Conservation (phyloP, 2,888 invertebrate species). For the Hirtodrosophila histrioides region DNA sequence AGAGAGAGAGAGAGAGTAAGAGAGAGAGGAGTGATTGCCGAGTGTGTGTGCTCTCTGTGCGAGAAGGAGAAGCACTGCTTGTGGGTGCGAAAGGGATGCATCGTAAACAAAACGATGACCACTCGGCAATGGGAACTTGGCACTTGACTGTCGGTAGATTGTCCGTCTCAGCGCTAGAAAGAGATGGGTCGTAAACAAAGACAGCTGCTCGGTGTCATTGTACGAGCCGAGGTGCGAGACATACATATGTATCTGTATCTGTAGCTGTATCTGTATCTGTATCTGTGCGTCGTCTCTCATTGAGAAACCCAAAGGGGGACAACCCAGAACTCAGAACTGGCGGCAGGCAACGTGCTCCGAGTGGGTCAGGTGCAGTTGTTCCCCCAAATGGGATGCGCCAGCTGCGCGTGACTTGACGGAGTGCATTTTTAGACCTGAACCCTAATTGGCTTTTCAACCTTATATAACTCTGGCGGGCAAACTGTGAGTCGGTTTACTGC, state of each 20-base stretch:
- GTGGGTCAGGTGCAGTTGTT: slow-evolving; percentile 80
- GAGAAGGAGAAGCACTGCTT: slow-evolving; percentile 20
- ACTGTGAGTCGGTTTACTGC: slow-evolving; percentile 17
- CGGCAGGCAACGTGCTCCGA: slow-evolving; percentile 54
- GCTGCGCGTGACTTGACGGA: slow-evolving; percentile 70
- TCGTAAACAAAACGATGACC: slow-evolving; percentile 74
- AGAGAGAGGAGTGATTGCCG: slow-evolving; percentile 7
- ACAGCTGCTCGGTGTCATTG: slow-evolving; percentile 80
- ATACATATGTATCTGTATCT: slow-evolving; percentile 1
- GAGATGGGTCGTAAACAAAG: slow-evolving; percentile 83
- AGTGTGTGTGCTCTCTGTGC: background rate
- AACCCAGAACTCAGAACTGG: slow-evolving; percentile 1
- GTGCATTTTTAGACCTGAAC: slow-evolving; percentile 73
- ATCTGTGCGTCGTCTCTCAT: slow-evolving; percentile 22
- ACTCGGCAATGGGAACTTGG: slow-evolving; percentile 1
- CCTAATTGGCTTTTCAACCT: slow-evolving; percentile 68
- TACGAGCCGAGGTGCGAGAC: slow-evolving; percentile 29
- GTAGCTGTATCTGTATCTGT: background rate
- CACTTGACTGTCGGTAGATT: slow-evolving; percentile 29
- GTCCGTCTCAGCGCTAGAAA: slow-evolving; percentile 69
- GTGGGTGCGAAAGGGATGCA: slow-evolving; percentile 69
- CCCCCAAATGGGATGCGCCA: slow-evolving; percentile 48
- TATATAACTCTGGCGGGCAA: slow-evolving; percentile 36
- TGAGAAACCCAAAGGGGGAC: slow-evolving; percentile 34
- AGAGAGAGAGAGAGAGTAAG: background rate